phyloP scores from a whole-genome alignment of 2,797 vertebrate species.

The Ctenochaetus hawaiiensis region DNA sequence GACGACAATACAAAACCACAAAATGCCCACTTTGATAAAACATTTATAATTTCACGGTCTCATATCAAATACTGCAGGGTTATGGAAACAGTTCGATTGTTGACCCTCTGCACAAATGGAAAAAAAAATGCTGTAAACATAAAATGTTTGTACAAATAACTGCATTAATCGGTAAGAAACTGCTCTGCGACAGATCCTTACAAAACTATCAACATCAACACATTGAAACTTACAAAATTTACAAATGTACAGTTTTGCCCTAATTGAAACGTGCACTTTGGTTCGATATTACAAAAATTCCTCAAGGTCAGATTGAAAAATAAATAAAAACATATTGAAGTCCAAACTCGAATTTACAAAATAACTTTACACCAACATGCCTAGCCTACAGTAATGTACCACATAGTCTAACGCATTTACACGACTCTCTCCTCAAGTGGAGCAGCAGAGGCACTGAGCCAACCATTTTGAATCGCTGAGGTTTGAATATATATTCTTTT shows the following conservation, averaged over 20 bases:
- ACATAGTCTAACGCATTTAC: slow-evolving; percentile 71
- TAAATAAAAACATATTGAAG: slow-evolving; percentile 84
- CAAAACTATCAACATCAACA: slow-evolving; percentile 85
- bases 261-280: slow-evolving; percentile 88
- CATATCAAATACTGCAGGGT: slow-evolving; percentile 82
- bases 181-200: slow-evolving; percentile 70
- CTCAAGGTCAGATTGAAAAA: slow-evolving; percentile 81
- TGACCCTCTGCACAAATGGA: slow-evolving; percentile 75
- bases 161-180: slow-evolving; percentile 83
- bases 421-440: slow-evolving; percentile 72
- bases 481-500: slow-evolving; percentile 73
- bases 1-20: slow-evolving; percentile 83
- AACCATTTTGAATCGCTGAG: slow-evolving; percentile 60
- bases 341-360: slow-evolving; percentile 82
- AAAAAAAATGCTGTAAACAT: slow-evolving; percentile 85
- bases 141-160: slow-evolving; percentile 86
- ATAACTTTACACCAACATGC: slow-evolving; percentile 80
- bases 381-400: slow-evolving; percentile 68
- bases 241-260: slow-evolving; percentile 84
- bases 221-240: slow-evolving; percentile 83
- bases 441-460: slow-evolving; percentile 68
- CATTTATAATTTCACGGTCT: slow-evolving; percentile 80
- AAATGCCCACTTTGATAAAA: slow-evolving; percentile 84
- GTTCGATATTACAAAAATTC: slow-evolving; percentile 86
- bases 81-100: slow-evolving; percentile 74